Evolutionary conservation across 2,113 vertebrate genomes (phyloP).

Genomic region (Nesogale talazaci): DNA sequence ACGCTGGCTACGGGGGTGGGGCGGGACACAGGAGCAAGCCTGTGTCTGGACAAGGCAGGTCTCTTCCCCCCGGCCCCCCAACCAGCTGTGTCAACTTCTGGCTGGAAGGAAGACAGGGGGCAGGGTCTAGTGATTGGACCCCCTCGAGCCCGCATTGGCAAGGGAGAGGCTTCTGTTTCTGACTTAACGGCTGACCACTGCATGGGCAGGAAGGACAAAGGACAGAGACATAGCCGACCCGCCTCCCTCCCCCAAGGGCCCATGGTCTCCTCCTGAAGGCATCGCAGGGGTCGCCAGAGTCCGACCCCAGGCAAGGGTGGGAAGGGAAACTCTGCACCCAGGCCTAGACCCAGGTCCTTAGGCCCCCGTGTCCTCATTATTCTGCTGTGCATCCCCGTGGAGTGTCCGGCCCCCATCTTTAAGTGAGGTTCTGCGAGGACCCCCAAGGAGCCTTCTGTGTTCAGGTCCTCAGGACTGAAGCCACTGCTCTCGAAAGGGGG

Average conservation of each 20-base stretch:
- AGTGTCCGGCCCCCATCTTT: neutral
- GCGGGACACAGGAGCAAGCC: neutral
- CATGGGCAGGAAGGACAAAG: neutral
- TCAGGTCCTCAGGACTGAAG: neutral
- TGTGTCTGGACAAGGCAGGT: neutral
- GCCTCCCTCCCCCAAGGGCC: neutral
- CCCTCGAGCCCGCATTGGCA: neutral
- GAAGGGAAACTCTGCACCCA: accelerated
- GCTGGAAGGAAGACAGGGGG: neutral
- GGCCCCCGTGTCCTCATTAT: neutral
- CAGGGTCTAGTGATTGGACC: neutral
- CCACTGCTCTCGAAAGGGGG: neutral
- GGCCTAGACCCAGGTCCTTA: neutral
- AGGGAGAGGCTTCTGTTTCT: neutral
- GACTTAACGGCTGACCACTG: neutral
- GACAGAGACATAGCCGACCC: neutral
- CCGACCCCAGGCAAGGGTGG: neutral
- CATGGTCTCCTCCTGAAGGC: neutral
- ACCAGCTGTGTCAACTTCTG: neutral
- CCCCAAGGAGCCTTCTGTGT: neutral
- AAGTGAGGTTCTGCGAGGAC: neutral
- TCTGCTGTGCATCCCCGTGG: neutral
- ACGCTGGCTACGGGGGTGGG: neutral
- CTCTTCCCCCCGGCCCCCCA: neutral
- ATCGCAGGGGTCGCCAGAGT: neutral